Evolutionary conservation across 2,113 vertebrate genomes (phyloP), one percentile per base, ranked within the genome.

Genomic region (Cyanoramphus novaezelandiae): DNA sequence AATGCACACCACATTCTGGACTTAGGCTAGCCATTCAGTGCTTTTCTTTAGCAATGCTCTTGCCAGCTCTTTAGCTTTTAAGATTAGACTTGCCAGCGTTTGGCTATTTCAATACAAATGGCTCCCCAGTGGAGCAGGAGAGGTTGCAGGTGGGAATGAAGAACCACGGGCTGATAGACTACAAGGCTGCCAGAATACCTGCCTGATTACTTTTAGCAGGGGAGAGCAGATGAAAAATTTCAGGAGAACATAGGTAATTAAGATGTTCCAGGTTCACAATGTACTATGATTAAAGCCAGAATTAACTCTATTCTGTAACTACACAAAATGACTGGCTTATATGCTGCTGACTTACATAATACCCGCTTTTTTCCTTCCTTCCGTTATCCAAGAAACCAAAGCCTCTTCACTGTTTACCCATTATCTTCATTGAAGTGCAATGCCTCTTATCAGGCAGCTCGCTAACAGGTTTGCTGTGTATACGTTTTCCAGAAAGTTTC

Each of bases 401-500:
- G 28, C 12, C 69, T 87, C 49, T 65, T 35, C 1, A 3, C 43
- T 88, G 28, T 59, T 95, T 53, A 18, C 11, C 18, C 13, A 41
- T 33, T 43, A 80, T 53, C 44, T 81, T 59, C 39, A 82, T 33
- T 90, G 15, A 86, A 69, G 39, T 13, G 17, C 6, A 88, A 46
- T 63, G n/a, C 5, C 16, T 47, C 77, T 93, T 90, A 79, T 60
- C 70, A 11, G 7, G 9, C 24, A 52, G 44, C 60, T 79, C 25
- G 3, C 13, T 74, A 43, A 55, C n/a, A 77, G 49, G 27, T 82
- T 92, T 92, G 63, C 62, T 50, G 12, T 11, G 72, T 37, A 50
- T 59, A 31, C 12, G 47, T 82, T 94, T 95, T 91, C 90, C 70
- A 90, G 74, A 93, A 91, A 78, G 59, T 59, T 94, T 85, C 69